Base-by-base conservation (phyloP, 2,888 invertebrate genomes). In the Schizotus pectinicornis region DNA sequence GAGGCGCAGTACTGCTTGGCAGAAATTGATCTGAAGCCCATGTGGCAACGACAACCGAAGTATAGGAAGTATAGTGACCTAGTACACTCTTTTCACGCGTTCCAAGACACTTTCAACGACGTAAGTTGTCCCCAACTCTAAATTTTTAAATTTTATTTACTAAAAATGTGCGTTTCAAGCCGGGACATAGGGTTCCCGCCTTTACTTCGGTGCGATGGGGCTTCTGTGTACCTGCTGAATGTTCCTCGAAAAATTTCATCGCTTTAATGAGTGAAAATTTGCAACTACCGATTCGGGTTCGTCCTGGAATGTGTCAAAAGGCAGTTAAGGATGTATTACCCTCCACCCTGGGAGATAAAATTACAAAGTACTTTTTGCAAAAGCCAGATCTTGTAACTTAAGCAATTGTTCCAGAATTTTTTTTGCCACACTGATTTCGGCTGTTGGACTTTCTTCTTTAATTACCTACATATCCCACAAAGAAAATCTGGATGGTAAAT, bases 1-100 rank as follows among this genome's bases (percentile, higher is more conserved):
- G 72, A 67, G 65, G 74, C 68, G 1, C 66, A 87, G 72, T 89
- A 89, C 74, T 89, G 89, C 71, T 81, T 89, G 45, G 85, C 86
- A 2, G 85, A 84, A 42, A 76, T 88, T 46, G 80, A 84, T 67
- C 67, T 84, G 46, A 75, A 74, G 65, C 61, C 74, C 42, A 67
- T 75, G n/a, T 69, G 74, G 67, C 72, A 74, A 1, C 67, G 76
- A 2, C 56, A 63, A 11, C 42, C 41, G 2, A 37, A 11, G n/a
- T 63, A 59, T 45, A 32, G 45, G 3, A 41, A 65, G 45, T 67
- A 83, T 53, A 83, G 83, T 73, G 74, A 77, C 47, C 64, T 83
- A 63, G 71, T 84, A 32, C 84, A 85, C 68, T 83, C 85, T 41
- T 81, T 84, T 11, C 82, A 83, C 71, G 81, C 81, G 50, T 81